Conservation (phyloP, 2,797 vertebrate genomes). For the Fringilla coelebs region DNA sequence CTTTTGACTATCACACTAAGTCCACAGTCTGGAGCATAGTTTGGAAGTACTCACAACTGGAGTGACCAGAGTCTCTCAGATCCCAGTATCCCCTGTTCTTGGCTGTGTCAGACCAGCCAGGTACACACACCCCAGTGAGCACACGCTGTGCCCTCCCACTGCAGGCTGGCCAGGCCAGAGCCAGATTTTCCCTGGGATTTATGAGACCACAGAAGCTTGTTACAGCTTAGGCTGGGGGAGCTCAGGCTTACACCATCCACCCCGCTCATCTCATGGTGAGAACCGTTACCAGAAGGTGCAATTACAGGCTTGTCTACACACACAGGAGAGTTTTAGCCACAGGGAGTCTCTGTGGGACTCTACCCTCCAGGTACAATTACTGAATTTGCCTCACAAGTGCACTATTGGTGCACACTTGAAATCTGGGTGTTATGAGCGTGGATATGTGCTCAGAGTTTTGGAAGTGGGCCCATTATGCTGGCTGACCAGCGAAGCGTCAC, state of each 20-base stretch:
- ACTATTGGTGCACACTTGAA: background rate
- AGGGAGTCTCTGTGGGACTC: background rate
- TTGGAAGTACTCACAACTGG: background rate
- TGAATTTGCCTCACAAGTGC: background rate
- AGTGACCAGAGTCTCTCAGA: background rate
- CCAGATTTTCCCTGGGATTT: background rate
- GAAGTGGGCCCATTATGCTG: background rate
- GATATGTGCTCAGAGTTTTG: background rate
- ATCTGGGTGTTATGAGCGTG: background rate
- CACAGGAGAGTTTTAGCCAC: background rate
- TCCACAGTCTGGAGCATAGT: background rate
- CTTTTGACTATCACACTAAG: background rate
- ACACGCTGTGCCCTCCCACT: accelerated
- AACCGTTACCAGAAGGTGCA: background rate
- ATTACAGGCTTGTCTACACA: background rate
- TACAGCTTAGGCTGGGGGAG: background rate
- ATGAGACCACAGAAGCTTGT: accelerated
- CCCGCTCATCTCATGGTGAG: accelerated
- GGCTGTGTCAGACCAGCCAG: background rate
- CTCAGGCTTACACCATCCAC: accelerated
- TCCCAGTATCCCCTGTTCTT: background rate
- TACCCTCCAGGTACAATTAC: background rate
- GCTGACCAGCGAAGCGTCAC: background rate
- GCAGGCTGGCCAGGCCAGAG: background rate
- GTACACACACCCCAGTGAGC: background rate